These are phyloP conservation scores for Zele albiditarsus DNA, from an alignment of 2,888 invertebrate species.

Conservation along the genomic window DNA sequence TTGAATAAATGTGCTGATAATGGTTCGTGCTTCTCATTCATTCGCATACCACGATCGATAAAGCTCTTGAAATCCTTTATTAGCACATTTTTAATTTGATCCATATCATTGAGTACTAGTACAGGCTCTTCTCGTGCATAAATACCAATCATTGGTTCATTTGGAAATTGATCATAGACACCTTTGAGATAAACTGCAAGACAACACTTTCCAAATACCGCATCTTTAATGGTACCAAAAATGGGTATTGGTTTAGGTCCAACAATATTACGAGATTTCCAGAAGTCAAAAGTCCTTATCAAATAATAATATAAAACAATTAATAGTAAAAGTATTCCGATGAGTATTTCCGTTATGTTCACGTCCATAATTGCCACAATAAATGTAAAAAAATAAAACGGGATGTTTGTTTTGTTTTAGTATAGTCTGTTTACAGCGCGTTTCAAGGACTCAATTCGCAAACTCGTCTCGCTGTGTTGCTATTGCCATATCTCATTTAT, in stretches of 20 bases:
- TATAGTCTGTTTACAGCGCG: neutral
- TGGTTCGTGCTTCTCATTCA: conserved; percentile 71
- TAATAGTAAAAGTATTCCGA: neutral
- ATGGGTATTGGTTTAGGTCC: conserved; percentile 64
- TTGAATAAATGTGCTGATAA: conserved; percentile 68
- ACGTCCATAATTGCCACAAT: neutral
- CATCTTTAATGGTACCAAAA: conserved; percentile 64
- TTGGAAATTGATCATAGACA: conserved; percentile 59
- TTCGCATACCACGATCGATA: conserved; percentile 60
- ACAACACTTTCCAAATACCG: neutral
- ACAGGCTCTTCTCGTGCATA: conserved; percentile 61
- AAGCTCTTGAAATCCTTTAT: conserved; percentile 71
- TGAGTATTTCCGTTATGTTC: neutral
- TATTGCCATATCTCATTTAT: neutral
- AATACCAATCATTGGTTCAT: conserved; percentile 65
- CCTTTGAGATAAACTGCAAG: neutral
- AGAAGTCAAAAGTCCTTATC: conserved; percentile 67
- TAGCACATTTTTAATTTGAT: conserved; percentile 67
- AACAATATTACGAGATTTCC: conserved; percentile 67
- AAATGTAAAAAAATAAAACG: neutral
- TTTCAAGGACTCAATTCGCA: neutral
- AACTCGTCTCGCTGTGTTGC: neutral
- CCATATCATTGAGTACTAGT: conserved; percentile 67
- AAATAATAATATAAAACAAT: conserved; percentile 52
- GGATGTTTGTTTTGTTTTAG: neutral